Evolutionary conservation across 2,888 invertebrate species (phyloP), one percentile per base, ranked within the genome.

Genomic region (Drosophila melanosoma): DNA sequence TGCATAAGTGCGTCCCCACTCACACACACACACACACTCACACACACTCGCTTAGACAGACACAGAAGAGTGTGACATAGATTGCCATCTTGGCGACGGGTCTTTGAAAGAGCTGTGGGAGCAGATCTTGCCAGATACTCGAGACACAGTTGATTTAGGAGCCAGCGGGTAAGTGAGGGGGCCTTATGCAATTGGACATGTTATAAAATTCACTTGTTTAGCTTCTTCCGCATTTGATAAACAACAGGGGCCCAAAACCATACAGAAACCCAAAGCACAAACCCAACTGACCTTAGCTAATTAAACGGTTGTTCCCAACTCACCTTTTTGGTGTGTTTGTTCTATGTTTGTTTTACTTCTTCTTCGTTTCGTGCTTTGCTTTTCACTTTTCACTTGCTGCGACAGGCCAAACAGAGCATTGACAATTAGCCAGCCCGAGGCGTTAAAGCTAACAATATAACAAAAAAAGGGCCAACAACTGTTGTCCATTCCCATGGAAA

Each of bases 1-100:
- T 88, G 81, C 81, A 88, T 81, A 85, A 84, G 85, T 84, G 84
- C 86, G 87, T 79, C 68, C 58, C 51, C 66, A 49, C 59, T 48
- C 69, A 38, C 64, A 56, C 36, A 60, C n/a, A 33, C 23, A 58
- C 23, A 49, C 32, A n/a, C 40, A 57, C 17, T 35, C 36, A 23
- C 17, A 49, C 20, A n/a, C 11, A 23, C 35, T 49, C 29, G 17
- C 26, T 11, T 23, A 33, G 20, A n/a, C 23, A 45, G 32, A 42
- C 42, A 59, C 8, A 54, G 29, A 32, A 17, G 40, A 73, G 73
- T 77, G 74, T 61, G 69, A 80, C 80, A 80, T 48, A 79, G 80
- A 80, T 79, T 69, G 72, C 26, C 40, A 79, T 76, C 76, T 61
- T 61, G 67, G 17, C 42, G 56, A 59, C 65, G 61, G 61, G 60